Evolutionary conservation across 2,797 vertebrate genomes (phyloP).

Genomic region (Stomatorhinus walkeri): DNA sequence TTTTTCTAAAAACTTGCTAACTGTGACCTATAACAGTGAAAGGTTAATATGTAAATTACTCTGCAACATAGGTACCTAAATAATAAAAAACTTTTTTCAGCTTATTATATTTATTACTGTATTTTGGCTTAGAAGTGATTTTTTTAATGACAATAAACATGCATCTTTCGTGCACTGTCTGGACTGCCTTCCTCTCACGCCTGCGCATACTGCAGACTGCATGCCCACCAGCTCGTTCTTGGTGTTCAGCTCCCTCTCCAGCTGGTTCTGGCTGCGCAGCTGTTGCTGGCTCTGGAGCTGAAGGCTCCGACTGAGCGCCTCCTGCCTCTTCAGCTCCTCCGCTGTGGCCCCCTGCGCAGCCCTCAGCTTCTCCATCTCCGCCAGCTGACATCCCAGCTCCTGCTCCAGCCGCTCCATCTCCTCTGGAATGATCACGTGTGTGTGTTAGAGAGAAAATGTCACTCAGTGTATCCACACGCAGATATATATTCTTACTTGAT

Average conservation of each 20-base stretch:
- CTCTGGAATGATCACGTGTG: constrained; percentile 45
- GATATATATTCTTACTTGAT: background rate
- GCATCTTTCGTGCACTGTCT: background rate
- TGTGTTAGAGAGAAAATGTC: background rate
- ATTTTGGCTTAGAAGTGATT: background rate
- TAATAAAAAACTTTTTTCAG: background rate
- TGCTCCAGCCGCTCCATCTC: constrained; percentile 71
- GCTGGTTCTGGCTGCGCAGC: constrained; percentile 52
- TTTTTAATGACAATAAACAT: background rate
- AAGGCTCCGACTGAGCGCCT: constrained; percentile 56
- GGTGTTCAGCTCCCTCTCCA: constrained; percentile 62
- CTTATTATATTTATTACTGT: background rate
- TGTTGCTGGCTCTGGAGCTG: constrained; percentile 56
- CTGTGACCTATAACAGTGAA: background rate
- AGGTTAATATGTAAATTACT: background rate
- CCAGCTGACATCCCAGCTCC: constrained; percentile 56
- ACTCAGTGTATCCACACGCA: constrained; percentile 16
- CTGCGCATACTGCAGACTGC: background rate
- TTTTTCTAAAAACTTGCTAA: background rate
- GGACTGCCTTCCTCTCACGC: background rate
- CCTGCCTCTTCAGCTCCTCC: constrained; percentile 59
- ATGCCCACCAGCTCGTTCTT: constrained; percentile 70
- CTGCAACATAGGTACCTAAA: background rate
- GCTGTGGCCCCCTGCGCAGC: constrained; percentile 52
- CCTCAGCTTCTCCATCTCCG: constrained; percentile 60